Evolutionary conservation across 2,888 invertebrate species (phyloP).

Genomic region (Agriotes lineatus): DNA sequence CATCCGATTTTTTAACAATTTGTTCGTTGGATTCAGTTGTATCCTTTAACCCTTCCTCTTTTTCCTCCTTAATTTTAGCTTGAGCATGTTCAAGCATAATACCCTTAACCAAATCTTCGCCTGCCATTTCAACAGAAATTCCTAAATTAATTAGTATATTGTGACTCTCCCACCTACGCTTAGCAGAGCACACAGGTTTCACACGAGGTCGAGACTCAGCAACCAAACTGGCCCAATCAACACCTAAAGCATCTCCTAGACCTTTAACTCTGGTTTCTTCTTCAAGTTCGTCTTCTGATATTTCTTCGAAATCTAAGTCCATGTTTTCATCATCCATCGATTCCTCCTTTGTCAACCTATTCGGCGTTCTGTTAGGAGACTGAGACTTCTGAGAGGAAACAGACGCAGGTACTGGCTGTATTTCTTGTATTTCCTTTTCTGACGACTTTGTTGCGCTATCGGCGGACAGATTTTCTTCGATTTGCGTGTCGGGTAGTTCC

Average conservation of each 20-base stretch:
- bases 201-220: constrained; percentile 77
- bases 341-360: constrained; percentile 63
- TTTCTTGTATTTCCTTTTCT: constrained; percentile 47
- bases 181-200: constrained; percentile 70
- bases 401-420: constrained; percentile 55
- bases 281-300: constrained; percentile 90
- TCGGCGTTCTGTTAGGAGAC: constrained; percentile 54
- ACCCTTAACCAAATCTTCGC: constrained; percentile 71
- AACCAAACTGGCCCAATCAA: constrained; percentile 93
- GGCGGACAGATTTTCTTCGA: constrained; percentile 24
- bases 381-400: constrained; percentile 56
- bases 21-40: neutral
- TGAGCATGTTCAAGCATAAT: constrained; percentile 63
- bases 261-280: constrained; percentile 81
- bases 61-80: constrained; percentile 55
- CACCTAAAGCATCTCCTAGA: constrained; percentile 93
- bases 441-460: constrained; percentile 30
- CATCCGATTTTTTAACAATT: constrained; percentile 37
- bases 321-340: constrained; percentile 79
- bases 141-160: constrained; percentile 85
- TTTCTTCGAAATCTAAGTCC: constrained; percentile 88
- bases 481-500: constrained; percentile 52
- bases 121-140: constrained; percentile 83
- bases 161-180: constrained; percentile 85
- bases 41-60: constrained; percentile 39